Evolutionary conservation across 2,888 invertebrate species (phyloP).

Genomic region (Drosophila nr. fundita): DNA sequence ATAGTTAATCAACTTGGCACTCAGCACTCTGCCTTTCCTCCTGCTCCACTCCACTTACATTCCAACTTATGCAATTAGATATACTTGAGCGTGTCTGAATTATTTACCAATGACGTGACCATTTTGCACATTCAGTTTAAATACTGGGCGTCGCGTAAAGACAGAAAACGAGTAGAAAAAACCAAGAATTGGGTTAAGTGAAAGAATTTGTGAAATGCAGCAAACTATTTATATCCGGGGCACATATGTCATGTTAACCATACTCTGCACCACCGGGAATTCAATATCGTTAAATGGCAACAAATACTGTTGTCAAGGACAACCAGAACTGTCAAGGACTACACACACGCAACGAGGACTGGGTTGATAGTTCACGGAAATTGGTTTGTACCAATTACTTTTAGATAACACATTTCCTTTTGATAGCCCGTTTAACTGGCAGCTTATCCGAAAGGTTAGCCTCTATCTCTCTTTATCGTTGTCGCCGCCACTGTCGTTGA

Average conservation of each 20-base stretch:
- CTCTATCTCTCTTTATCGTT: background rate
- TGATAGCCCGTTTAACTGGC: constrained; percentile 35
- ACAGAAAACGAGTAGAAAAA: background rate
- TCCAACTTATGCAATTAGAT: constrained; percentile 58
- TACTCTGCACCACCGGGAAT: constrained; percentile 13
- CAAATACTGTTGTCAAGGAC: constrained; percentile 15
- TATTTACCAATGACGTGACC: constrained; percentile 66
- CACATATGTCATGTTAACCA: constrained; percentile 6
- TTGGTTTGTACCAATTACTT: constrained; percentile 54
- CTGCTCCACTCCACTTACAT: background rate
- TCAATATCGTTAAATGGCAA: constrained; percentile 21
- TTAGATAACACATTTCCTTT: constrained; percentile 46
- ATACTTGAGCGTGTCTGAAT: constrained; percentile 42
- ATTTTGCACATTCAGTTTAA: constrained; percentile 49
- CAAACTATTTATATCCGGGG: constrained; percentile 35
- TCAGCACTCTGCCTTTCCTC: background rate
- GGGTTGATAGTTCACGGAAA: constrained; percentile 45
- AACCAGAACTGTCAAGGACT: constrained; percentile 37
- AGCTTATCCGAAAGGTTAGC: constrained; percentile 24
- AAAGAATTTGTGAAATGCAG: constrained; percentile 29
- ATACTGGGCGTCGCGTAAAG: constrained; percentile 6
- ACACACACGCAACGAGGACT: constrained; percentile 7
- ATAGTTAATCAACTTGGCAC: constrained; percentile 6
- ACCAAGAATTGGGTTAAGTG: constrained; percentile 6
- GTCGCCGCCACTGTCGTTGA: constrained; percentile 1